These are phyloP conservation scores for Cantharis flavilabris DNA, from an alignment of 2,888 invertebrate species.

Conservation along the genomic window DNA sequence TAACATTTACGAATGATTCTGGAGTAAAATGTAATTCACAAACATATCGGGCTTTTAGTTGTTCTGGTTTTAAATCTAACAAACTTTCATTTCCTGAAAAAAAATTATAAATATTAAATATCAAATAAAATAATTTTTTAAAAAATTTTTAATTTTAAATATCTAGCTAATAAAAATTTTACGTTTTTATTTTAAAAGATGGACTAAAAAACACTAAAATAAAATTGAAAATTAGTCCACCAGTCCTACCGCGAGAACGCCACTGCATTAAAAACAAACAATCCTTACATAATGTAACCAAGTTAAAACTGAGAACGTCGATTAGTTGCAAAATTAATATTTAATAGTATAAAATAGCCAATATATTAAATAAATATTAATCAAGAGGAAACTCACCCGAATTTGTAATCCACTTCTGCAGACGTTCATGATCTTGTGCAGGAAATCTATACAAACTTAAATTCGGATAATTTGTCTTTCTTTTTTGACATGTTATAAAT, in stretches of 20 bases:
- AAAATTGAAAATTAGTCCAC: too few relatives aligned
- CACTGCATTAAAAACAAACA: background rate
- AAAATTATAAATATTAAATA: too few relatives aligned
- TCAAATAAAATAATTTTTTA: too few relatives aligned
- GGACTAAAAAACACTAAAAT: too few relatives aligned
- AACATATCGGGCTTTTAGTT: background rate
- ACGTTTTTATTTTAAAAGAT: too few relatives aligned
- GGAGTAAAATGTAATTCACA: background rate
- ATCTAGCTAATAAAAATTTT: too few relatives aligned
- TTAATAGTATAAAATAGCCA: background rate
- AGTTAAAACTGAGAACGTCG: too few relatives aligned
- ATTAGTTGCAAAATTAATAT: too few relatives aligned
- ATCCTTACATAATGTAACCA: too few relatives aligned
- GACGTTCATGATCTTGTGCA: background rate
- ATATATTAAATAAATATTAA: background rate
- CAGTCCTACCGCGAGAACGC: background rate
- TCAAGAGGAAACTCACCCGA: background rate
- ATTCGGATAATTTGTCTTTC: background rate
- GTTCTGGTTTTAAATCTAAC: background rate
- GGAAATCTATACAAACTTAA: background rate
- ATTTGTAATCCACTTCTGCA: background rate
- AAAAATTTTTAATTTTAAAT: too few relatives aligned
- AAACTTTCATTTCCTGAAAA: background rate
- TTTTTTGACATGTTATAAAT: background rate
- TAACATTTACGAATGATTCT: background rate